Evolutionary conservation across 2,113 vertebrate species (phyloP), one percentile per base, ranked within the genome.

Genomic region (Eubucco bourcierii): DNA sequence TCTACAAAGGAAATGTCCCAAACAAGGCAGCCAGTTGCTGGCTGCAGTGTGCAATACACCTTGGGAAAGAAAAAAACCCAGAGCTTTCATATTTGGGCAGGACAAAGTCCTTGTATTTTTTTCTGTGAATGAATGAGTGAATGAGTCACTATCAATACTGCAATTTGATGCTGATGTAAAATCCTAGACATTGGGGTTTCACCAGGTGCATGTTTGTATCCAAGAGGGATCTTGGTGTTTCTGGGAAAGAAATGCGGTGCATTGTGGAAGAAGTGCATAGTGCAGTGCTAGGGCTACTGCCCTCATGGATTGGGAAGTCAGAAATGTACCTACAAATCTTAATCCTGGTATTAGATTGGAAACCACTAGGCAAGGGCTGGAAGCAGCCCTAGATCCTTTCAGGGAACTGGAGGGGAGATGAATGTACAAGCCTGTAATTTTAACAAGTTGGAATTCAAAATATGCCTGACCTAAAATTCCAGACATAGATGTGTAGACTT

Each of bases 381-480:
- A 72, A 78, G 50, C 20, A 18, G 66, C 60, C 65, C 66, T 70
- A 29, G 84, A 84, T 93, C 68, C 47, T 80, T 71, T 78, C 88
- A 70, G 52, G 85, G 75, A 95, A 90, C 84, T 91, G 64, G 33
- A 75, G 47, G 67, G 64, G 34, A 92, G 79, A 74, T 0, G 4
- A 33, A 15, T 46, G n/a, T 29, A 46, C 10, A n/a, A 96, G 29
- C 44, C 1, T 3, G 29, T 85, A 91, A 76, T 16, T 68, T 83
- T 68, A 64, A 92, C 29, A 39, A 61, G 34, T 39, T 91, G 82
- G 93, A 96, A 94, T 94, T 94, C 87, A 88, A 90, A 94, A 84
- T 86, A 94, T 91, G 85, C 59, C 50, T 7, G 13, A 83, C 44
- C 58, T 93, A 80, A 91, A 87, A 68, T 34, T 39, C 58, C 53